Evolutionary conservation across 2,888 invertebrate genomes (phyloP).

Genomic region (Brenthis ino): DNA sequence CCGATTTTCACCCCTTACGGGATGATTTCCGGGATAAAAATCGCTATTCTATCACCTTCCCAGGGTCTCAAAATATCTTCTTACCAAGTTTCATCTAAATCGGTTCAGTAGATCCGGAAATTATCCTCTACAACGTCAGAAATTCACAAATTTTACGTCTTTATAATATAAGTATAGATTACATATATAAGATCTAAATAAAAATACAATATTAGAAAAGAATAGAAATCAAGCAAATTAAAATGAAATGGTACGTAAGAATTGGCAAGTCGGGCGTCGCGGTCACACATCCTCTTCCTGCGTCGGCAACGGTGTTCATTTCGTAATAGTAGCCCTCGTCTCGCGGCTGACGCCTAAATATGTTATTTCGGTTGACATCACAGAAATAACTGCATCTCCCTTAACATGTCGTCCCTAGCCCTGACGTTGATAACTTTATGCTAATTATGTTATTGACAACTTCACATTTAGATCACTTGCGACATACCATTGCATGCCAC

Average conservation of each 20-base stretch:
- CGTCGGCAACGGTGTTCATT: constrained; percentile 53
- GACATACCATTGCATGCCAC: constrained; percentile 9
- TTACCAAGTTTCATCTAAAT: too few relatives aligned
- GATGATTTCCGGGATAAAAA: too few relatives aligned
- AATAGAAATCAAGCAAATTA: constrained; percentile 33
- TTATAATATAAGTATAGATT: too few relatives aligned
- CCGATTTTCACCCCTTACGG: too few relatives aligned
- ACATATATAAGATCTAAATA: too few relatives aligned
- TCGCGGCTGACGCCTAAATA: constrained; percentile 47
- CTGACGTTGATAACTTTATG: constrained; percentile 78
- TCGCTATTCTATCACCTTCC: too few relatives aligned
- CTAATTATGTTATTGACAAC: constrained; percentile 80
- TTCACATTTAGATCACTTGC: constrained; percentile 56
- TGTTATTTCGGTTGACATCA: constrained; percentile 79
- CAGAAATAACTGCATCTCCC: constrained; percentile 78
- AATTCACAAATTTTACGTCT: too few relatives aligned
- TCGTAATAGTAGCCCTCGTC: constrained; percentile 71
- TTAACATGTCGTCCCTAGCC: constrained; percentile 70
- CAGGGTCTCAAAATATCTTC: too few relatives aligned
- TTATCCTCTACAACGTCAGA: too few relatives aligned
- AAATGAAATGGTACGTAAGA: constrained; percentile 48
- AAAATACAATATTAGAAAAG: not conserved
- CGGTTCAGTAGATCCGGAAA: too few relatives aligned
- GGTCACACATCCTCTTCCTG: constrained; percentile 73
- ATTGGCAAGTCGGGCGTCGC: constrained; percentile 44